phyloP scores from a whole-genome alignment of 2,888 invertebrate species.

The Philonicus albiceps region DNA sequence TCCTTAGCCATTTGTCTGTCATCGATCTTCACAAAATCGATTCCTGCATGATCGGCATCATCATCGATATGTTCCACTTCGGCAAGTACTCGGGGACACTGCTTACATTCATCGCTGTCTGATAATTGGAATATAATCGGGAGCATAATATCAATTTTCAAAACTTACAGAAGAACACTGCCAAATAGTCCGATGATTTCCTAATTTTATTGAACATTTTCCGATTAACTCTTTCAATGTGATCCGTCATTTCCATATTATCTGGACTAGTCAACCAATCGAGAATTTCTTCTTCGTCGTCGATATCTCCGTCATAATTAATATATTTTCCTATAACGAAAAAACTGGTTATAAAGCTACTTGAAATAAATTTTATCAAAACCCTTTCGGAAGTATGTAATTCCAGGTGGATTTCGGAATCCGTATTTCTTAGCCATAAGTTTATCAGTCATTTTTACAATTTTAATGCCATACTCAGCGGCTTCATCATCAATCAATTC shows the following conservation, averaged over 20 bases:
- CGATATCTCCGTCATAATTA: conserved; percentile 92
- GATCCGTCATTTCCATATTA: conserved; percentile 93
- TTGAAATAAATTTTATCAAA: neutral
- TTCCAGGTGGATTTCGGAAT: conserved; percentile 86
- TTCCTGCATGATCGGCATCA: conserved; percentile 88
- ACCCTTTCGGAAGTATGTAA: conserved; percentile 88
- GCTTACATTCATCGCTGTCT: conserved; percentile 96
- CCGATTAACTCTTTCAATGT: conserved; percentile 88
- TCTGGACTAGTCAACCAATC: conserved; percentile 94
- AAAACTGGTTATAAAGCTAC: neutral
- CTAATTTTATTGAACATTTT: conserved; percentile 94
- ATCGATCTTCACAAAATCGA: conserved; percentile 92
- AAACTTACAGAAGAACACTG: conserved; percentile 87
- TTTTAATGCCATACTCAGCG: conserved; percentile 87
- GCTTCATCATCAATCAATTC: conserved; percentile 93
- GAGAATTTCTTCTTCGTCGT: conserved; percentile 84
- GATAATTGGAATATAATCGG: conserved; percentile 52
- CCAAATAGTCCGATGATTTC: conserved; percentile 87
- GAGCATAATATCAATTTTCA: neutral
- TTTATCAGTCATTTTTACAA: conserved; percentile 86
- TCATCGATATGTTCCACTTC: conserved; percentile 95
- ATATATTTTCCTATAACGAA: conserved; percentile 72
- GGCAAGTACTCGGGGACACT: conserved; percentile 84
- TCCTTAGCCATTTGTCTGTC: conserved; percentile 87
- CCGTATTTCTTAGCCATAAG: conserved; percentile 95